Evolutionary conservation across 2,113 vertebrate genomes (phyloP).

Genomic region (Anguilla japonica): DNA sequence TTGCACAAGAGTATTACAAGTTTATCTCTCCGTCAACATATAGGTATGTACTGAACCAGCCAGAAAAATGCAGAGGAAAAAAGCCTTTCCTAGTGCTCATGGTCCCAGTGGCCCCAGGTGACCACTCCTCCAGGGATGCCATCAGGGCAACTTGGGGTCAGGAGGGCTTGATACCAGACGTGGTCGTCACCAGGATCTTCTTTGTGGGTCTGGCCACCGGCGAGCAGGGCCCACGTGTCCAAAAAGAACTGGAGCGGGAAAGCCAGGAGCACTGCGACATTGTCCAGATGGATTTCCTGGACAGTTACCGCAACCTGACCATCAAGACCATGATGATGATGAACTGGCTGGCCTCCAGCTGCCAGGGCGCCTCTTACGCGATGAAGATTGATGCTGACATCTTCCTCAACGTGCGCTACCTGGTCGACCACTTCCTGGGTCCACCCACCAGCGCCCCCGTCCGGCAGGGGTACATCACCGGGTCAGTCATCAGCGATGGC

Average conservation of each 20-base stretch:
- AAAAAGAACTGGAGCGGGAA: constrained; percentile 56
- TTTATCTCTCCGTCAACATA: constrained; percentile 59
- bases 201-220: constrained; percentile 54
- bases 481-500: constrained; percentile 53
- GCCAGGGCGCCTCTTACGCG: constrained; percentile 65
- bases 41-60: constrained; percentile 66
- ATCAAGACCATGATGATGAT: constrained; percentile 83
- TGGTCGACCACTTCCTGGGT: constrained; percentile 38
- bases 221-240: background rate
- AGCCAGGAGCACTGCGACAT: constrained; percentile 61
- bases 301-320: constrained; percentile 77
- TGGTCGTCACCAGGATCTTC: constrained; percentile 60
- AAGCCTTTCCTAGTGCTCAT: constrained; percentile 73
- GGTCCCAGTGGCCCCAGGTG: constrained; percentile 49
- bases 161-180: constrained; percentile 43
- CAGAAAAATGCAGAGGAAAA: constrained; percentile 43
- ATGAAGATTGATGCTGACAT: constrained; percentile 75
- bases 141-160: constrained; percentile 72
- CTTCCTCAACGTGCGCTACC: constrained; percentile 72
- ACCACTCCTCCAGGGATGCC: constrained; percentile 39
- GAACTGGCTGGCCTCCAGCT: constrained; percentile 72
- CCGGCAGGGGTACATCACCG: constrained; percentile 45
- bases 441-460: constrained; percentile 12
- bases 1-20: constrained; percentile 30
- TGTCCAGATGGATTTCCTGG: constrained; percentile 76